These are phyloP conservation scores for Metallyticus violacea DNA, from an alignment of 2,888 invertebrate genomes.

Conservation along the genomic window DNA sequence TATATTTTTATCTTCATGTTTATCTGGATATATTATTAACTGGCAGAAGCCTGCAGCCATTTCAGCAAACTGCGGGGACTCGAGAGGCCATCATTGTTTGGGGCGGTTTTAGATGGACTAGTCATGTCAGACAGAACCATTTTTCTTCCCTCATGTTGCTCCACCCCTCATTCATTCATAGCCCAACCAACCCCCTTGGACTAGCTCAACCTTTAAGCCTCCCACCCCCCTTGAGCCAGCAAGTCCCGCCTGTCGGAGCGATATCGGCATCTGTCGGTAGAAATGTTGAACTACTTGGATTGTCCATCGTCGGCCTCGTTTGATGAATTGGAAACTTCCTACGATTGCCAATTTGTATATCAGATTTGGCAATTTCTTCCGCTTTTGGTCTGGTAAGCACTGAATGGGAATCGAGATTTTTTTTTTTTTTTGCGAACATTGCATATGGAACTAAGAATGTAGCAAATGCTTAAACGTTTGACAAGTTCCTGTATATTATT, in stretches of 20 bases:
- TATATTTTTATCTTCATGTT: background rate
- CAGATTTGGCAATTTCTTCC: too few species aligned
- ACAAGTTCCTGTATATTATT: too few species aligned
- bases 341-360: too few species aligned
- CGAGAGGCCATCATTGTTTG: slow-evolving; percentile 22
- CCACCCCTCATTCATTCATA: slow-evolving; percentile 25
- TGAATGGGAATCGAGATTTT: too few species aligned
- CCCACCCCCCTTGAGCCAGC: background rate
- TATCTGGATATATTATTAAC: background rate
- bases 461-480: too few species aligned
- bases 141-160: slow-evolving; percentile 21
- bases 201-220: background rate
- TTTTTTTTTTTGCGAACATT: too few species aligned
- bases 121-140: slow-evolving; percentile 5
- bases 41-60: background rate
- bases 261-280: slow-evolving; percentile 26
- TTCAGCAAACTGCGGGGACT: background rate
- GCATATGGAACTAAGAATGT: too few species aligned
- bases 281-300: slow-evolving; percentile 14
- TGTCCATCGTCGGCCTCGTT: background rate
- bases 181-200: slow-evolving; percentile 5
- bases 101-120: slow-evolving; percentile 20
- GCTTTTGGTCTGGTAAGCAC: too few species aligned
- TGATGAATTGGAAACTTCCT: background rate
- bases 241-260: slow-evolving; percentile 15